phyloP scores from a whole-genome alignment of 1,140 invertebrate species.

The Chionoecetes opilio region DNA sequence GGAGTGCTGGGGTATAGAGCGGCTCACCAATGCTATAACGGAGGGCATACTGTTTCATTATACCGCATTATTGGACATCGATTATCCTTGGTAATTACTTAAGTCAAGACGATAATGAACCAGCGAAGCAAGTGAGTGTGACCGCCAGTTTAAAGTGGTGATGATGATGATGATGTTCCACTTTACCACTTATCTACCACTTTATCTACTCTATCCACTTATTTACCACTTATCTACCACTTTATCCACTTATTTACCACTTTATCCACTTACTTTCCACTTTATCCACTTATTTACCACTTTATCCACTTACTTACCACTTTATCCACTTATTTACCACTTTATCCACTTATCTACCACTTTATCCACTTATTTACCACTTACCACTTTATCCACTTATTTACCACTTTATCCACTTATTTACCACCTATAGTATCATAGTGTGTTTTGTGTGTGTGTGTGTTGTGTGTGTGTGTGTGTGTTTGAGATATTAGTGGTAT shows the following conservation, averaged over 20 bases:
- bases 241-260: background rate
- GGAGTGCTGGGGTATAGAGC: too few species aligned
- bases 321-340: background rate
- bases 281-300: background rate
- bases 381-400: too few species aligned
- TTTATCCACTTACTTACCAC: background rate
- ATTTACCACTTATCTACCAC: background rate
- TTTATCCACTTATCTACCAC: too few species aligned
- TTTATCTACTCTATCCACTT: background rate
- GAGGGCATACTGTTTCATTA: background rate
- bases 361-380: too few species aligned
- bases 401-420: too few species aligned
- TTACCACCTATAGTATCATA: too few species aligned
- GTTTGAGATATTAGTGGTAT: background rate
- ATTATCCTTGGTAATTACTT: background rate
- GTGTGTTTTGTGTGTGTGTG: conserved; percentile 13
- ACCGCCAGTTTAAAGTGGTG: background rate
- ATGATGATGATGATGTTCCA: background rate
- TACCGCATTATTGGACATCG: background rate
- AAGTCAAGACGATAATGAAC: background rate
- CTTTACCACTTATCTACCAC: background rate
- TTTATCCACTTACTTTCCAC: background rate
- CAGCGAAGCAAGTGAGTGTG: background rate
- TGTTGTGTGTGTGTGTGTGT: conserved; percentile 9
- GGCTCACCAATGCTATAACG: background rate